Base-by-base conservation (phyloP, 1,140 invertebrate genomes). In the Mactra quadrangularis region DNA sequence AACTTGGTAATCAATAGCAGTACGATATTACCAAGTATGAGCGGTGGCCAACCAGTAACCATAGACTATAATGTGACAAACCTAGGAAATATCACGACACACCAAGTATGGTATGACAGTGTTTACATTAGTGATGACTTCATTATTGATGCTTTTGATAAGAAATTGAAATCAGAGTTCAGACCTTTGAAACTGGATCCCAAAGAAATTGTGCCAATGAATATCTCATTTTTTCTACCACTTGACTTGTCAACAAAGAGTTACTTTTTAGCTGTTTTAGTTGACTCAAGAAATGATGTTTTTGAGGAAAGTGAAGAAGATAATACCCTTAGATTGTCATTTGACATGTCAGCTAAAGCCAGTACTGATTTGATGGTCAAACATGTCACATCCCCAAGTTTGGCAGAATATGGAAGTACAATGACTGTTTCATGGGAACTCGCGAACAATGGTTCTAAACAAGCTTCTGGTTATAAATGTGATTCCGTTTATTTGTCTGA, bases 241-340 rank as follows among this genome's bases (percentile, higher is more conserved):
- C 13, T 59, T 17, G 71, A 75, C 25, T 22, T 75, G 19, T 17
- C 31, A 15, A 41, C 52, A 27, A 59, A 75, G 27, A 75, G 38
- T 31, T 75, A 75, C 33, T 59, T 57, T 22, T 41, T 75, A 9
- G 33, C 38, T 3, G 53, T 75, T 45, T 29, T 75, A 38, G 6
- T 9, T 29, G 71, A 75, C 31, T 75, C 71, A 4, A 22, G 53
- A 27, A 27, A 75, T 59, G 71, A 75, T 50, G n/a, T 75, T 1
- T 75, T 60, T 75, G 71, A 75, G 59, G 71, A 59, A 17, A 27
- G 59, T 27, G 71, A 75, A 59, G 29, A 59, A 45, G 71, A 75
- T 33, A 75, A 75, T 29, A 29, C 15, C 13, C n/a, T 59, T n/a
- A 35, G 33, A 38, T 22, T 59, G 7, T n/a, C 33, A 0, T 41